Conservation (phyloP, 2,113 vertebrate species). For the Vicugna pacos region DNA sequence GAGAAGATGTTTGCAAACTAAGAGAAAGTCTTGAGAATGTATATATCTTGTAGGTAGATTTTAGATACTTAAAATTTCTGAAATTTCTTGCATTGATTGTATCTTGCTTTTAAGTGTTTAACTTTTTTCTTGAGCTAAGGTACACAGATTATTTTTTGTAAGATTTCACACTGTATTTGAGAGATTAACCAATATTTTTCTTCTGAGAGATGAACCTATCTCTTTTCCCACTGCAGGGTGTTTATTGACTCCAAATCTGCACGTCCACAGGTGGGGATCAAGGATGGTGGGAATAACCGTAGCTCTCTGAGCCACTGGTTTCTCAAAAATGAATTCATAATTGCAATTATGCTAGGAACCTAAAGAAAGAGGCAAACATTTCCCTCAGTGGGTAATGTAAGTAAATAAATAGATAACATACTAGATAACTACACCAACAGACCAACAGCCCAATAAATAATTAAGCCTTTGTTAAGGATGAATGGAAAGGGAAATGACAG, state of each 20-base stretch:
- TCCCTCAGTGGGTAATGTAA: neutral
- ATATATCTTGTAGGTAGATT: no score
- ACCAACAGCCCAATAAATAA: neutral
- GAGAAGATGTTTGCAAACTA: neutral
- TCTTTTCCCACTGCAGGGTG: neutral
- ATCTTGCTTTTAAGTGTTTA: neutral
- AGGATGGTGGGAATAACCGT: rapidly evolving
- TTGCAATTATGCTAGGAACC: neutral
- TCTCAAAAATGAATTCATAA: neutral
- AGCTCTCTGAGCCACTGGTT: neutral
- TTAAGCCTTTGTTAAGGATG: neutral
- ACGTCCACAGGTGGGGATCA: neutral
- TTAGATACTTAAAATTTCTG: neutral
- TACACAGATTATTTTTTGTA: neutral
- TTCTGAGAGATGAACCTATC: neutral
- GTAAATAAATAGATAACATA: neutral
- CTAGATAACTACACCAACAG: neutral
- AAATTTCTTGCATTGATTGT: no score
- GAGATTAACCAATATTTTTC: neutral
- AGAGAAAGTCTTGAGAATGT: neutral
- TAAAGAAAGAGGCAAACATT: neutral
- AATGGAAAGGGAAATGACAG: neutral
- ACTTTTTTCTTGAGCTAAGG: neutral
- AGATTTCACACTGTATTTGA: neutral
- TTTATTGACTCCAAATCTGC: neutral